Evolutionary conservation across 1,140 invertebrate species (phyloP), one percentile per base, ranked within the genome.

Genomic region (Bombus affinis): DNA sequence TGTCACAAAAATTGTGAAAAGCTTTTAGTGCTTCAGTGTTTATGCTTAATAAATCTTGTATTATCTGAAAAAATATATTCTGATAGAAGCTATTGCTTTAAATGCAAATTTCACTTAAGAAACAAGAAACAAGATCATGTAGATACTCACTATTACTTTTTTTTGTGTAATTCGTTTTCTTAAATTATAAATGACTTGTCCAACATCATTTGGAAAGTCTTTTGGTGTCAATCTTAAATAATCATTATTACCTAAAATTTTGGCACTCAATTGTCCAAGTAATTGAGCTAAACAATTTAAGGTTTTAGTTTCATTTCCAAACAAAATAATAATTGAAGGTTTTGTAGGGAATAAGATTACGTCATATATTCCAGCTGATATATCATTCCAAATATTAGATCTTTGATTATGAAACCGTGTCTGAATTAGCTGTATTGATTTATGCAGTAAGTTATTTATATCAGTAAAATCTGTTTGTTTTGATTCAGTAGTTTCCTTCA

Each of bases 1-100:
- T 91, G 75, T 95, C 94, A 70, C 93, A 94, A 28, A 95, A 89
- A 88, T 92, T 91, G 76, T 95, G 94, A 65, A 95, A 92, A 39
- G 90, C 90, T 88, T 81, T 86, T n/a, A 94, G 81, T 18, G 93
- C 92, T 44, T 91, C 72, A 32, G 88, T 59, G 78, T 93, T 84
- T 32, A 93, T 81, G 6, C 88, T 88, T 25, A 94, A 79, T 18
- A 94, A 76, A 80, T 94, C 92, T 5, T 84, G 82, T 57, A 94
- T 70, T 70, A 94, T 81, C 93, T 94, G 71, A 85, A 94, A 93
- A 85, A 93, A 93, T 78, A 53, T 25, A 72, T 57, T 59, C 0
- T 47, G 65, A 76, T 39, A 78, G n/a, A 25, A 47, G 12, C 9
- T n/a, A 57, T 12, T 65, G 9, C 4, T 28, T 44, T 53, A 80